phyloP scores from a whole-genome alignment of 2,113 vertebrate species.

The Psilopsiagon aurifrons region DNA sequence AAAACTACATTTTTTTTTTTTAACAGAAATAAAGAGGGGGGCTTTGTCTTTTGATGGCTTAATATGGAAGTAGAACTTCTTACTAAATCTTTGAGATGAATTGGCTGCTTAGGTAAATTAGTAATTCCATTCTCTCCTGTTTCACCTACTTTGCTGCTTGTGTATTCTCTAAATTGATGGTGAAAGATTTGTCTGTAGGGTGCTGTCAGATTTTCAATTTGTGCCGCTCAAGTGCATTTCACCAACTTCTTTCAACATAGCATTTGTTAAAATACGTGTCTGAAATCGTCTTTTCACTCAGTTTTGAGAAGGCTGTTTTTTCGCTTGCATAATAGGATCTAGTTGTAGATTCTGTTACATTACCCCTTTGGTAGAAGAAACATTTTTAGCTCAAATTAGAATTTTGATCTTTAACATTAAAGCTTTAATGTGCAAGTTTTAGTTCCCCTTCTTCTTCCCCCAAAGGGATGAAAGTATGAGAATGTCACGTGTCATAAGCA shows the following conservation, averaged over 20 bases:
- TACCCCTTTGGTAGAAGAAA: neutral
- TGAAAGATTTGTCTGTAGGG: constrained; percentile 1
- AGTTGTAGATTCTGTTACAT: neutral
- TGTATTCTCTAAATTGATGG: neutral
- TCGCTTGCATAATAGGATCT: neutral
- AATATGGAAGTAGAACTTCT: constrained; percentile 17
- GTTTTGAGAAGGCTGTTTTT: constrained; percentile 6
- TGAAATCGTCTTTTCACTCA: constrained; percentile 1
- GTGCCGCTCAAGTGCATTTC: constrained; percentile 19
- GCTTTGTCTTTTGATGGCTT: constrained; percentile 23
- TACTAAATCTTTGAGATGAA: constrained; percentile 36
- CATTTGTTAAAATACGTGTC: constrained; percentile 17
- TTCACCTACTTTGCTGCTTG: constrained; percentile 47
- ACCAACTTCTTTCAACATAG: constrained; percentile 10
- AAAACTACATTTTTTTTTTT: neutral
- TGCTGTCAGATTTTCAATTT: constrained; percentile 25
- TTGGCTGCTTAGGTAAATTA: constrained; percentile 42
- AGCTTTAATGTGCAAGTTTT: neutral
- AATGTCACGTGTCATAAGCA: neutral
- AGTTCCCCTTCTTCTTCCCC: constrained; percentile 8
- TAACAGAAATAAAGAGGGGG: neutral
- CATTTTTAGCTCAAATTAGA: neutral
- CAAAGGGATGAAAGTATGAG: neutral
- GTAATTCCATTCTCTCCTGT: neutral
- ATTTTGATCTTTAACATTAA: constrained; percentile 6